A percentile compares a stretch with the other conserved stretches of the same genome.
Conservation (phyloP, 2,113 vertebrate genomes). For the Capreolus pygargus region DNA sequence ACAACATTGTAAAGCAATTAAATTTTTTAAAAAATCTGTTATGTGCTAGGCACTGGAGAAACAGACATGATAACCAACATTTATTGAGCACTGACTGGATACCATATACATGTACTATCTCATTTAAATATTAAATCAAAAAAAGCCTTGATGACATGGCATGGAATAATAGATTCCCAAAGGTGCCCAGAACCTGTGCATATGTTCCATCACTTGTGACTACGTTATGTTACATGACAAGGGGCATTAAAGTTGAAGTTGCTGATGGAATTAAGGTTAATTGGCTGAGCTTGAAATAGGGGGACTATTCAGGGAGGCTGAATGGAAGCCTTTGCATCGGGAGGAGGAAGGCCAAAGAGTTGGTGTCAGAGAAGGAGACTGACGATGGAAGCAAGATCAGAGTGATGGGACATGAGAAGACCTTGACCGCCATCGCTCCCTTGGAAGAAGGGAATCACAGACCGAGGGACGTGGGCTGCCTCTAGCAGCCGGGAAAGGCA, state of each 20-base stretch:
- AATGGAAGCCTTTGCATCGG: not conserved
- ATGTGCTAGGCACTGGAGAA: not conserved
- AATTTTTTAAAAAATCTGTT: not conserved
- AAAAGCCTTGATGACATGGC: not conserved
- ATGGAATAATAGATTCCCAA: not conserved
- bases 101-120: not conserved
- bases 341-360: not conserved
- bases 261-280: not conserved
- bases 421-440: not conserved
- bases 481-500: not conserved
- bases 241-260: not conserved
- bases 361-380: not conserved
- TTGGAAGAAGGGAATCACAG: not conserved
- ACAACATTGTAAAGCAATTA: not conserved
- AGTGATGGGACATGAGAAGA: not conserved
- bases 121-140: not conserved
- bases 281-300: not conserved
- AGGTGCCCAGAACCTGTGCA: not conserved
- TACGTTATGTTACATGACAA: too few species aligned
- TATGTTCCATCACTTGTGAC: not conserved
- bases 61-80: not conserved
- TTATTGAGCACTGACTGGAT: not conserved
- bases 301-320: not conserved
- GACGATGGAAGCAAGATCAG: fast-evolving
- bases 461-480: not conserved